Percentiles rank a stretch among this genome's conserved stretches.
Evolutionary conservation across 2,888 invertebrate species (phyloP).

Genomic region (Kuschelorhynchus macadamiae): DNA sequence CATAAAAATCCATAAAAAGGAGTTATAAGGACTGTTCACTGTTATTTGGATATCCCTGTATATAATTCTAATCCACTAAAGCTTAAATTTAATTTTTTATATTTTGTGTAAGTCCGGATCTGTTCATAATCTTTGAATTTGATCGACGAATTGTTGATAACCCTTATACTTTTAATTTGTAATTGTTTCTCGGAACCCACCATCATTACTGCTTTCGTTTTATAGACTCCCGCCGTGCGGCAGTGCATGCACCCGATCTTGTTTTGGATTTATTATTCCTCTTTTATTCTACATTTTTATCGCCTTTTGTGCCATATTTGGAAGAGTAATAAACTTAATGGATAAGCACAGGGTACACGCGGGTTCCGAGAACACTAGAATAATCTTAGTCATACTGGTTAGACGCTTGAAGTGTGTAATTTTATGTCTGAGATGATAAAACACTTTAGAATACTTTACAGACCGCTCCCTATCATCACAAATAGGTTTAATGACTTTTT

Average conservation of each 20-base stretch:
- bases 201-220: constrained; percentile 22
- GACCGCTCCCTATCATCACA: no score
- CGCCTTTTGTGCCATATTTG: constrained; percentile 36
- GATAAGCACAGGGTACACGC: constrained; percentile 7
- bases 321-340: constrained; percentile 25
- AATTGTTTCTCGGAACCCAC: constrained; percentile 34
- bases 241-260: not conserved
- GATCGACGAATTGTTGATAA: constrained; percentile 22
- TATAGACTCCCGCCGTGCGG: constrained; percentile 22
- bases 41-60: no score
- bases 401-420: constrained; percentile 19
- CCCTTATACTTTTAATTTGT: constrained; percentile 6
- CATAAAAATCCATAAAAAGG: no score
- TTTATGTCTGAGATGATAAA: not conserved
- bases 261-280: constrained; percentile 2
- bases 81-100: no score
- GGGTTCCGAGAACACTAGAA: constrained; percentile 15
- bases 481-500: no score
- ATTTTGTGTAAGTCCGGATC: not conserved
- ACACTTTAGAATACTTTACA: no score
- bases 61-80: no score
- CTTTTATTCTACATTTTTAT: constrained; percentile 28
- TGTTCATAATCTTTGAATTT: constrained; percentile 16
- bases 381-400: constrained; percentile 21
- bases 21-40: no score